A percentile compares a stretch with the other conserved stretches of the same genome.
These are phyloP conservation scores for Bradypodion ventrale DNA, from an alignment of 2,797 vertebrate species.

Conservation along the genomic window DNA sequence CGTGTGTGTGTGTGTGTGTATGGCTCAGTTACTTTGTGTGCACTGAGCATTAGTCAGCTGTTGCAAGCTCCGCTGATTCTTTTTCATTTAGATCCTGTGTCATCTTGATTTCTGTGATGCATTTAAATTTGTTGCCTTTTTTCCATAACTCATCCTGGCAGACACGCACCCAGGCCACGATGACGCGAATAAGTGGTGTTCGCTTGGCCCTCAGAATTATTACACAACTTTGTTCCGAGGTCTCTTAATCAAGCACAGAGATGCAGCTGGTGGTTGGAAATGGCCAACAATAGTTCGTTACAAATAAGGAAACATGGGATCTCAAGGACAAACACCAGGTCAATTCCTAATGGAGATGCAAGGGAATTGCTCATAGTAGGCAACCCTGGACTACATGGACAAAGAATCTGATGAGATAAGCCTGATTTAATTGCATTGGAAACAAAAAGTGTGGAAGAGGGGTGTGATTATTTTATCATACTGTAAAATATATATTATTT, in stretches of 20 bases:
- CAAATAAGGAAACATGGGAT: conserved; percentile 69
- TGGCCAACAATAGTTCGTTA: conserved; percentile 69
- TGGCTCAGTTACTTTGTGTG: background rate
- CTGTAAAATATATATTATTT: too few relatives aligned
- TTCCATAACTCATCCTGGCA: conserved; percentile 33
- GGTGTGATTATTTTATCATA: background rate
- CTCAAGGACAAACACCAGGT: conserved; percentile 63
- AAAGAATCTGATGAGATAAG: background rate
- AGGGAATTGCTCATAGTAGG: background rate
- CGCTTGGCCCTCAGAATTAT: conserved; percentile 63
- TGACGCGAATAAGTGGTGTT: conserved; percentile 70
- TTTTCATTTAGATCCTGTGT: conserved; percentile 29
- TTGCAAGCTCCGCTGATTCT: background rate
- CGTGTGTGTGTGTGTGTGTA: too few relatives aligned
- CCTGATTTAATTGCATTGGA: background rate
- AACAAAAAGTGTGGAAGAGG: background rate
- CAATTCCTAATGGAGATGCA: conserved; percentile 51
- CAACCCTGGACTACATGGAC: background rate
- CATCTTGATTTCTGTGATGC: conserved; percentile 48
- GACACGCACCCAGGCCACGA: conserved; percentile 58
- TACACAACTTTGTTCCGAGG: conserved; percentile 66
- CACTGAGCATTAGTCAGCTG: background rate
- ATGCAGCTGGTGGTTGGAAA: conserved; percentile 70
- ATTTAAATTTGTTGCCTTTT: conserved; percentile 53
- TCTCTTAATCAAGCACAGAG: conserved; percentile 68